A percentile compares a stretch with the other conserved stretches of the same genome.
These are phyloP conservation scores for Lagopus muta DNA, from an alignment of 2,113 vertebrate genomes.

Conservation along the genomic window DNA sequence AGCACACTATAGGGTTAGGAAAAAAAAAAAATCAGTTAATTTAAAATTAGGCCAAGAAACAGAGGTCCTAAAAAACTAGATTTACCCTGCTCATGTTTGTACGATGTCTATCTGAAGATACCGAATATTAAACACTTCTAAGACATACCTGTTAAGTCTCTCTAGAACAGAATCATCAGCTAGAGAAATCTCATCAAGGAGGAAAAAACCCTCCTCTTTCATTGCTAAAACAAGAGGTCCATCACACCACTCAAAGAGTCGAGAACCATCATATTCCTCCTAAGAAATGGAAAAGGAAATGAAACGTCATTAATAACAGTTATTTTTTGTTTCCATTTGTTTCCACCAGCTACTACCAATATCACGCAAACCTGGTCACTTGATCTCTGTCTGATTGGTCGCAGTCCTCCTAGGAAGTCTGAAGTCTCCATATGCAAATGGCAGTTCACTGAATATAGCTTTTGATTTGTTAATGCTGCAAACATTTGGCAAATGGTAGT, in stretches of 20 bases:
- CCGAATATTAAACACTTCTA: not conserved
- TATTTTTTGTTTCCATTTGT: not conserved
- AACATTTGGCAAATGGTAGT: constrained; percentile 97
- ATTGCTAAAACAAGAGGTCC: constrained; percentile 94
- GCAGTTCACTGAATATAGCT: constrained; percentile 91
- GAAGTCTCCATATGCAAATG: constrained; percentile 98
- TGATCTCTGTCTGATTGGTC: constrained; percentile 86
- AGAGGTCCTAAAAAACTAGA: not conserved
- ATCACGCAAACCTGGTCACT: constrained; percentile 79
- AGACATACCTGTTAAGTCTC: constrained; percentile 92
- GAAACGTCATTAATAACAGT: not conserved
- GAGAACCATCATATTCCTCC: constrained; percentile 81
- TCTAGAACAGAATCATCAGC: constrained; percentile 98
- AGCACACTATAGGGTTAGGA: constrained; percentile 75
- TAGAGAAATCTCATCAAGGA: constrained; percentile 97
- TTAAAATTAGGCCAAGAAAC: not conserved
- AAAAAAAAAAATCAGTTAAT: not conserved
- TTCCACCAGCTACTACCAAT: rapidly evolving
- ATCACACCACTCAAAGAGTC: constrained; percentile 94
- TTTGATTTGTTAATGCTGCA: constrained; percentile 86
- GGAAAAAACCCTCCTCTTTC: constrained; percentile 90
- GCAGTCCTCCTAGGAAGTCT: constrained; percentile 92
- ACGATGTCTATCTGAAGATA: not conserved
- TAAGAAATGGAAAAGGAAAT: constrained; percentile 52
- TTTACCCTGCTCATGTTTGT: not conserved